Percentiles rank a stretch among this genome's conserved stretches.
Conservation (phyloP, 2,113 vertebrate species). For the Lophius piscatorius region DNA sequence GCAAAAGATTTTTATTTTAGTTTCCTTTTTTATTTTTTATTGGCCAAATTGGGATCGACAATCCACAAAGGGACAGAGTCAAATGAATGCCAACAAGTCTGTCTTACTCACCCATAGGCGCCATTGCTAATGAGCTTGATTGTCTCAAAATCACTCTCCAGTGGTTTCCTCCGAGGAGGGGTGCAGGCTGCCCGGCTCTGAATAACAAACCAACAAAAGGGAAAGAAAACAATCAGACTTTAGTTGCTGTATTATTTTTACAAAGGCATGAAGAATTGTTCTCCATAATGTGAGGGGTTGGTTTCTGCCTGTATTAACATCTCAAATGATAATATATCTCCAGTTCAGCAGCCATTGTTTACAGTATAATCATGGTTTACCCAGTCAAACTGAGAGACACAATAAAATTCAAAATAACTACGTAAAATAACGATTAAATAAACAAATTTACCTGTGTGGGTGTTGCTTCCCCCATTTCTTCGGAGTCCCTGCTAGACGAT, state of each 20-base stretch:
- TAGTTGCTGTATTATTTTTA: not conserved
- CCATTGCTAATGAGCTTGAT: slow-evolving; percentile 96
- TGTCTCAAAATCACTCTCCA: slow-evolving; percentile 92
- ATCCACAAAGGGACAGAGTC: slow-evolving; percentile 31
- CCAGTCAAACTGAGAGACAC: too few species aligned
- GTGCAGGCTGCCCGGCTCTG: slow-evolving; percentile 75
- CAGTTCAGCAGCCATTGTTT: too few species aligned
- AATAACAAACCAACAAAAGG: slow-evolving; percentile 26
- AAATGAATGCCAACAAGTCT: slow-evolving; percentile 19
- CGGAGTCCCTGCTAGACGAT: slow-evolving; percentile 72
- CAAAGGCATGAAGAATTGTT: not conserved
- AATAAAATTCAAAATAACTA: not conserved
- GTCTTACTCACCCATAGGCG: slow-evolving; percentile 89
- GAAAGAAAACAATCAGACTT: slow-evolving; percentile 22
- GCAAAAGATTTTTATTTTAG: slow-evolving; percentile 24
- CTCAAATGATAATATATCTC: too few species aligned
- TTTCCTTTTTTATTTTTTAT: slow-evolving; percentile 31
- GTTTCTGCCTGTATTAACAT: not conserved
- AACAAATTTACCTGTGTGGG: slow-evolving; percentile 51
- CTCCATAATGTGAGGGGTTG: not conserved
- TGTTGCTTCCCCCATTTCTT: slow-evolving; percentile 82
- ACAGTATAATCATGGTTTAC: too few species aligned
- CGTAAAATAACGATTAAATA: not conserved
- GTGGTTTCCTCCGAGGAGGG: slow-evolving; percentile 85
- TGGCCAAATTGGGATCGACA: slow-evolving; percentile 33